Base-by-base conservation (phyloP, 2,888 invertebrate species). In the Gnatocerus cornutus region DNA sequence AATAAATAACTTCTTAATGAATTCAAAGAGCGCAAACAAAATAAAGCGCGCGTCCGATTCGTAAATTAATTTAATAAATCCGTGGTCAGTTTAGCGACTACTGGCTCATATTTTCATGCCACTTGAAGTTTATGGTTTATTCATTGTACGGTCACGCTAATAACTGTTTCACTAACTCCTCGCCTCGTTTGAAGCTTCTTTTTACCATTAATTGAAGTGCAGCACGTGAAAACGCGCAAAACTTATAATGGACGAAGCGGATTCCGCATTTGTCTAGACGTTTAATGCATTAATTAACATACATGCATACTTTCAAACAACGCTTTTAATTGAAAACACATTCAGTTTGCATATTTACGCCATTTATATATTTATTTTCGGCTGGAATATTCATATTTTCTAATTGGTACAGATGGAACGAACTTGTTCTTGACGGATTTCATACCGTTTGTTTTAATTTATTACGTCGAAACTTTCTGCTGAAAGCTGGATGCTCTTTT, bases 31-130 rank as follows among this genome's bases (percentile, higher is more conserved):
- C 63, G 68, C 68, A 69, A 70, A 72, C 69, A 71, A 69, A 73
- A 71, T 69, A 69, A 69, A 68, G 69, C 53, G 43, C 65, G 55
- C 68, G 64, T 67, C 69, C 56, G 62, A 71, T 71, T 69, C 66
- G 45, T 70, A 73, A 74, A 73, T 74, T 72, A 72, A 70, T 72
- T 72, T 72, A 68, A 72, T 72, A 72, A 72, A 72, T 72, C 66
- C 68, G 52, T 59, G 62, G 71, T 72, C 72, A 71, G 70, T 72
- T 72, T 61, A 64, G 68, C 68, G 71, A 74, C 74, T 74, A 74
- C 74, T 52, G 67, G 52, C 52, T 67, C 67, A 67, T 71, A 71
- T 71, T 71, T 71, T 55, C 72, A 71, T 72, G 72, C 70, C 68
- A 72, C 65, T 68, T 56, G 41, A 63, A 64, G 59, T 67, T 72